A percentile compares a stretch with the other conserved stretches of the same genome.
Evolutionary conservation across 2,797 vertebrate species (phyloP).

Genomic region (Danio albolineatus): DNA sequence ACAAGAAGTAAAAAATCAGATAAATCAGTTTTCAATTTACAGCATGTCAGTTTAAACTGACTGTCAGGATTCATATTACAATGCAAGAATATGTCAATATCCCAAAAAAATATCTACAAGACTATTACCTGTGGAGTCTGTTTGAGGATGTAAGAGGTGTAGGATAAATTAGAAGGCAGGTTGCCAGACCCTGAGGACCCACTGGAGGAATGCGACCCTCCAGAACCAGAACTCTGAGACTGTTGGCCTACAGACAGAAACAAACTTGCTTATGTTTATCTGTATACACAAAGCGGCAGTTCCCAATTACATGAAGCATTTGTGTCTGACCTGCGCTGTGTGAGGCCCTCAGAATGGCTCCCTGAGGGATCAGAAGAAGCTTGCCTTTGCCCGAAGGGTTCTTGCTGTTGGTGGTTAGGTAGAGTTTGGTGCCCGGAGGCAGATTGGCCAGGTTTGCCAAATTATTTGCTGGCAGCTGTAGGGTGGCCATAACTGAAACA

Average conservation of each 20-base stretch:
- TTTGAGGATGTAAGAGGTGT: conserved; percentile 98
- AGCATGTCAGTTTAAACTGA: no score
- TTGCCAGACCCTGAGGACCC: conserved; percentile 83
- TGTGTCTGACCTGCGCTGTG: conserved; percentile 75
- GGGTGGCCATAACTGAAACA: conserved; percentile 92
- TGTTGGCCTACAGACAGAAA: conserved; percentile 84
- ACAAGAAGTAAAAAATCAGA: no score
- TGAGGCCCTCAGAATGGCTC: conserved; percentile 94
- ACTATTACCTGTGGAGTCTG: conserved; percentile 93
- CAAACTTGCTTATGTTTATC: background rate
- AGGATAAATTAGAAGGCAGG: conserved; percentile 93
- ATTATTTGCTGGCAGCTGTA: conserved; percentile 97
- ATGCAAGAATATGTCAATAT: background rate
- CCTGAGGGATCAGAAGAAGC: conserved; percentile 96
- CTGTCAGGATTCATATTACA: background rate
- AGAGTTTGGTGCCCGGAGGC: conserved; percentile 97
- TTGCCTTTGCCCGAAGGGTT: conserved; percentile 98
- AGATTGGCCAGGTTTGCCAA: conserved; percentile 95
- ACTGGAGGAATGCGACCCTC: conserved; percentile 78
- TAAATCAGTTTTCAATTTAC: no score
- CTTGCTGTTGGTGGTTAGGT: conserved; percentile 98
- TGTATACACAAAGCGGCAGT: background rate
- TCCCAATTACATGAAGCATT: background rate
- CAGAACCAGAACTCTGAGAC: conserved; percentile 80
- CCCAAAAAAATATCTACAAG: background rate